Percentiles rank a stretch among this genome's conserved stretches.
Evolutionary conservation across 2,113 vertebrate genomes (phyloP).

Genomic region (Heptranchias perlo): DNA sequence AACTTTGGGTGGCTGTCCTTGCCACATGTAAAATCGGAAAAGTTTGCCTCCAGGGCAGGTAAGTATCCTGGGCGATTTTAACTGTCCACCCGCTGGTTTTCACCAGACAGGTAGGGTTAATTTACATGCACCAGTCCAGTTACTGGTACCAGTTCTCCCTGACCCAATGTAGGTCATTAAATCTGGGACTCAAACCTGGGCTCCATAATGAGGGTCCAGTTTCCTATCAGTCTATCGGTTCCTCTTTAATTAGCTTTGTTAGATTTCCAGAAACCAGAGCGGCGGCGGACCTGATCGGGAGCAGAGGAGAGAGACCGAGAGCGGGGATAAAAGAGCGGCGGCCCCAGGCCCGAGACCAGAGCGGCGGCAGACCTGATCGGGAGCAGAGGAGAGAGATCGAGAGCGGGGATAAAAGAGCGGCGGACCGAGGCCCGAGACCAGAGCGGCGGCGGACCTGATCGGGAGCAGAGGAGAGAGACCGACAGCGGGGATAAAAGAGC

Average conservation of each 20-base stretch:
- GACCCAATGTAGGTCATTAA: not conserved
- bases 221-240: not conserved
- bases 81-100: not conserved
- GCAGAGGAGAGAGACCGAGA: too few relatives aligned
- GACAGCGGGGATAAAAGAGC: too few relatives aligned
- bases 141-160: not conserved
- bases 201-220: not conserved
- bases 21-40: not conserved
- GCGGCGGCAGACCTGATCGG: too few relatives aligned
- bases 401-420: too few relatives aligned
- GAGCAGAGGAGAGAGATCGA: too few relatives aligned
- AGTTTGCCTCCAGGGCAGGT: not conserved
- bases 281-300: too few relatives aligned
- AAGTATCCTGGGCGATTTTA: not conserved
- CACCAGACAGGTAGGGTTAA: not conserved
- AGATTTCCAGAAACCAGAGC: not conserved
- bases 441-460: too few relatives aligned
- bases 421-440: too few relatives aligned
- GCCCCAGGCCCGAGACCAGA: too few relatives aligned
- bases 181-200: not conserved
- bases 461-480: too few relatives aligned
- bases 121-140: not conserved
- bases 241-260: not conserved
- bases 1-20: not conserved
- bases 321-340: too few relatives aligned